Base-by-base conservation (phyloP, 2,888 invertebrate species). In the Druceiella hillmani region DNA sequence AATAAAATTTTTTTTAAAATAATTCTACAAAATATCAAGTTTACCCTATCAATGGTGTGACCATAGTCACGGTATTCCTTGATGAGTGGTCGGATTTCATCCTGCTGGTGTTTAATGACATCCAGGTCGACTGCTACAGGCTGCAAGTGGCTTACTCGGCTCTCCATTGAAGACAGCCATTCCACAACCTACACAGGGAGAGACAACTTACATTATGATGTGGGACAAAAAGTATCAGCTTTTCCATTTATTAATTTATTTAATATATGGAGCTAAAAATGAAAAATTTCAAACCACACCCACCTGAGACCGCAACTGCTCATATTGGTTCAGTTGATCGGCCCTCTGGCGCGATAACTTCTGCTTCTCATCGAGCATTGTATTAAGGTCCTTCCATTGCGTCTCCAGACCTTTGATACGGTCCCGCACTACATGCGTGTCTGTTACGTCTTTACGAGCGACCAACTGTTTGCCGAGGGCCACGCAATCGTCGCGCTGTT, bases 31-130 rank as follows among this genome's bases (percentile, higher is more conserved):
- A n/a, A n/a, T n/a, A n/a, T n/a, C n/a, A 3, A 14, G 16, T 16
- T 32, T 48, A 78, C 77, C 69, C 88, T 91, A 51, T 94, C 94
- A 27, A 97, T 84, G 17, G 85, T 91, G 9, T 76, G 70, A 0
- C 79, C 82, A 62, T 83, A 93, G 53, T 92, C 91, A 36, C 89
- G 79, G 61, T 93, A 89, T 55, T 94, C 93, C 59, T 91, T 90
- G 10, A 82, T 69, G 31, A 97, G 74, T 0, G 94, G 93, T 59
- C 88, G 78, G 6, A 90, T 61, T 53, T 89, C 88, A 13, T 89
- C 88, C 33, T 81, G 78, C 62, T 97, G 95, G 40, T 79, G 78
- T 46, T 85, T 87, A 34, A 94, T 72, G 25, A 81, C 78, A 29
- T 93, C 92, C 46, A 89, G 67, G 58, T 95, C 92, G 2, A 95